Percentiles rank a stretch among this genome's conserved stretches.
These are phyloP conservation scores for Larimichthys crocea DNA, from an alignment of 2,113 vertebrate species.

Conservation along the genomic window DNA sequence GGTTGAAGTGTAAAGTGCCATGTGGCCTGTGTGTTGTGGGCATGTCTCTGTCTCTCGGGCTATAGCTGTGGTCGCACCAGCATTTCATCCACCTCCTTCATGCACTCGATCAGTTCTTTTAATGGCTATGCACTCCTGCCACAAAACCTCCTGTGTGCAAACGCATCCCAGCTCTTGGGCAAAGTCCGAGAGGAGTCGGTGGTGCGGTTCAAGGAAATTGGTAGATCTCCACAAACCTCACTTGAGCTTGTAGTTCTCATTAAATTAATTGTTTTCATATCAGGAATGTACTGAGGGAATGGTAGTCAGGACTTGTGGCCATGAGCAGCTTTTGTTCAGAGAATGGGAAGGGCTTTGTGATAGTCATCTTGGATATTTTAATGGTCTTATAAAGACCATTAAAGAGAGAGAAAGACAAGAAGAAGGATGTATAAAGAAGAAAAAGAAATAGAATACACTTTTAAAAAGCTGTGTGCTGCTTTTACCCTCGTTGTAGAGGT, in stretches of 20 bases:
- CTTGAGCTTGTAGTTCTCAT: slow-evolving; percentile 68
- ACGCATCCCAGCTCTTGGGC: slow-evolving; percentile 65
- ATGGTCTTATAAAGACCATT: slow-evolving; percentile 60
- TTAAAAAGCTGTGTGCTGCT: slow-evolving; percentile 35
- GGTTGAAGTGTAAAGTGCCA: slow-evolving; percentile 63
- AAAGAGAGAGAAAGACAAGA: slow-evolving; percentile 47
- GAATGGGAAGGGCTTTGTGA: slow-evolving; percentile 39
- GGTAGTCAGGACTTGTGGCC: slow-evolving; percentile 42
- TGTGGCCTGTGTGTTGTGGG: slow-evolving; percentile 74
- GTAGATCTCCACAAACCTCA: slow-evolving; percentile 56
- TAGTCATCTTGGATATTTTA: slow-evolving; percentile 58
- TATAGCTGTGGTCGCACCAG: slow-evolving; percentile 63
- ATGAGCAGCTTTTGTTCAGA: slow-evolving; percentile 62
- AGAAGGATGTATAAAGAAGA: slow-evolving; percentile 46
- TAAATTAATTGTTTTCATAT: slow-evolving; percentile 77
- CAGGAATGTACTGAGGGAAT: slow-evolving; percentile 68
- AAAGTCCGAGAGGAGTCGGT: slow-evolving; percentile 37
- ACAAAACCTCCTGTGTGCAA: slow-evolving; percentile 59
- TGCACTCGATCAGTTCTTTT: slow-evolving; percentile 50
- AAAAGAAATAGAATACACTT: slow-evolving; percentile 54
- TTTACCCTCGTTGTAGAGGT: slow-evolving; percentile 42
- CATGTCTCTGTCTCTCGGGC: slow-evolving; percentile 64
- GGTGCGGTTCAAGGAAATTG: slow-evolving; percentile 48
- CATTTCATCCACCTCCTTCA: slow-evolving; percentile 60
- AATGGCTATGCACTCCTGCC: slow-evolving; percentile 53